Evolutionary conservation across 2,797 vertebrate species (phyloP).

Genomic region (Lates japonicus): DNA sequence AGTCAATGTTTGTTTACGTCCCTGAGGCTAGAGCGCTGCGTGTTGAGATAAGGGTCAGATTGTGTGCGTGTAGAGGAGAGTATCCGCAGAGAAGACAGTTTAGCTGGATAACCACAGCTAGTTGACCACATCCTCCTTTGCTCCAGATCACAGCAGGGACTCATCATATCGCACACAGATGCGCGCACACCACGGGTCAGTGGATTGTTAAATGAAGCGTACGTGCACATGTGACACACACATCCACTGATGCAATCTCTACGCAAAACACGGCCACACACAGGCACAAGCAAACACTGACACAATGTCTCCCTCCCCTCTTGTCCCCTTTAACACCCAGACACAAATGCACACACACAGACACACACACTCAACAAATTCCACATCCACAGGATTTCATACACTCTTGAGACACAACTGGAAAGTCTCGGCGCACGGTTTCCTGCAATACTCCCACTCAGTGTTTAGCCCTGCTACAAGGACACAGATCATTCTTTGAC

Average conservation of each 20-base stretch:
- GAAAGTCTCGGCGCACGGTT: conserved; percentile 67
- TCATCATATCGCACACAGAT: conserved; percentile 44
- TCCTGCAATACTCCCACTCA: conserved; percentile 76
- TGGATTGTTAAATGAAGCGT: conserved; percentile 64
- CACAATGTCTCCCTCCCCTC: conserved; percentile 33
- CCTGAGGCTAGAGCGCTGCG: conserved; percentile 43
- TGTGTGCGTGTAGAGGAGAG: conserved; percentile 44
- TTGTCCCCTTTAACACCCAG: conserved; percentile 46
- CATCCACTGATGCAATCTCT: conserved; percentile 60
- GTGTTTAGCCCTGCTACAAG: conserved; percentile 55
- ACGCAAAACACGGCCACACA: conserved; percentile 71
- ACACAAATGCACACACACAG: conserved; percentile 43
- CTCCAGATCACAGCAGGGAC: conserved; percentile 57
- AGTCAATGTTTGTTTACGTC: conserved; percentile 76
- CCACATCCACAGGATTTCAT: conserved; percentile 72
- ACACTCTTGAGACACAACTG: conserved; percentile 75
- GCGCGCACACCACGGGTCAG: conserved; percentile 52
- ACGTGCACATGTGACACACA: conserved; percentile 50
- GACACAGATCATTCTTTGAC: conserved; percentile 63
- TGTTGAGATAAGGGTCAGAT: conserved; percentile 67
- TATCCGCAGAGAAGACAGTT: conserved; percentile 42
- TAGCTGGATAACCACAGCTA: conserved; percentile 43
- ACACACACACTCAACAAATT: conserved; percentile 61
- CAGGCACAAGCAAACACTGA: conserved; percentile 56
- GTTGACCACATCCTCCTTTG: conserved; percentile 66